Evolutionary conservation across 1,140 invertebrate genomes (phyloP).

Genomic region (Anadara kagoshimensis): DNA sequence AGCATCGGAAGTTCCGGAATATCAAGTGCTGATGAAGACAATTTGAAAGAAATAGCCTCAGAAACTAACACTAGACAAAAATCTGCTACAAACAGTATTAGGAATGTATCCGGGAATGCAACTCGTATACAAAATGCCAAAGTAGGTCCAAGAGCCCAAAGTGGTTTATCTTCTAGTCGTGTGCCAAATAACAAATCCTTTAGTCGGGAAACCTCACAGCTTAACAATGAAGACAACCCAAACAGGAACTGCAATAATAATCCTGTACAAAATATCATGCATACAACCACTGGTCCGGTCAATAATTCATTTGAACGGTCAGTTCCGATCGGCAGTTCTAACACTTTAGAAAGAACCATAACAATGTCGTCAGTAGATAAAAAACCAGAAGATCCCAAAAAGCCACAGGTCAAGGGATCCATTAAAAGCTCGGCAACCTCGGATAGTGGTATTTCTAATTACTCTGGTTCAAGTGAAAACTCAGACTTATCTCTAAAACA

Average conservation of each 20-base stretch:
- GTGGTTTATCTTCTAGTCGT: no score
- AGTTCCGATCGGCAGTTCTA: no score
- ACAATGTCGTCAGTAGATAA: conserved; percentile 38
- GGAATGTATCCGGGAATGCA: no score
- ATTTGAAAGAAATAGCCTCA: not conserved
- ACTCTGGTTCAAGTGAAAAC: conserved; percentile 56
- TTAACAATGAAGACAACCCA: no score
- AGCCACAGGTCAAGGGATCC: conserved; percentile 33
- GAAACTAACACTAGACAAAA: not conserved
- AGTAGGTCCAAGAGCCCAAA: no score
- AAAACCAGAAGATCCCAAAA: not conserved
- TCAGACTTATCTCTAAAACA: conserved; percentile 42
- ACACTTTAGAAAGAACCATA: not conserved
- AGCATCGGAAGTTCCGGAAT: conserved; percentile 40
- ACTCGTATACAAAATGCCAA: no score
- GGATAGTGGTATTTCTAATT: conserved; percentile 63
- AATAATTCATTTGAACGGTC: no score
- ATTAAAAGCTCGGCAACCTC: conserved; percentile 51
- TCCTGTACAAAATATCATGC: conserved; percentile 11
- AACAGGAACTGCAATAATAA: conserved; percentile 1
- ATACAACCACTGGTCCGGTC: conserved; percentile 15
- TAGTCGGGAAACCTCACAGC: no score
- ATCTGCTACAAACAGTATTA: no score
- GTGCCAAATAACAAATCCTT: no score
- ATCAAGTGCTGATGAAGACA: conserved; percentile 40